Evolutionary conservation across 2,113 vertebrate genomes (phyloP), one percentile per base, ranked within the genome.

Genomic region (Pachypanchax playfairii): DNA sequence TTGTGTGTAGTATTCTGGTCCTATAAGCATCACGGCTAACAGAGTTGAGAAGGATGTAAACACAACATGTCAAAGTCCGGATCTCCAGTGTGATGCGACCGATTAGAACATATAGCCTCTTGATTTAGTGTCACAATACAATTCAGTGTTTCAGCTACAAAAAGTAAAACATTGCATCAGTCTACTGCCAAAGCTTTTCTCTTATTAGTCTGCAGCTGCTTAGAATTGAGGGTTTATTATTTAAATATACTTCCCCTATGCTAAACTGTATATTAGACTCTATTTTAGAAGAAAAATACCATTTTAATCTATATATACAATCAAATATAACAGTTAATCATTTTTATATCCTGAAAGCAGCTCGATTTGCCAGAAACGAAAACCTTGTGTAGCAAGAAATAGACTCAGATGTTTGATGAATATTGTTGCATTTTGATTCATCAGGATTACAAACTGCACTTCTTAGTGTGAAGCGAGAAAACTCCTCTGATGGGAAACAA

Each of bases 1-100:
- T 25, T 44, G 35, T 18, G 43, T 78, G 59, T 64, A 55, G 21
- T 54, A 53, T 65, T 69, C 25, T n/a, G 29, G 54, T 78, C 80
- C 68, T 75, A 33, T 74, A 80, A 88, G 72, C 69, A 53, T 25
- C 1, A 24, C 62, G 74, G 35, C 49, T 58, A 70, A 65, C 79
- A 41, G 46, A 43, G 39, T 6, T 31, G 58, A 73, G 22, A 18
- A 46, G 28, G 67, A 76, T 7, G 5, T 80, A 80, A 82, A 80
- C 81, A 73, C 33, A 20, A 21, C 1, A 26, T 51, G 66, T 73
- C 54, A 76, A 80, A 75, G 70, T 79, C 65, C 20, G 63, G 69
- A 65, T 47, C 54, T 20, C 44, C 70, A 65, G 42, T 18, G 17
- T 5, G 33, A 68, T 71, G 25, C 77, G 77, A 81, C 64, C 68